Evolutionary conservation across 2,113 vertebrate genomes (phyloP).

Genomic region (Oxygymnocypris stewartii): DNA sequence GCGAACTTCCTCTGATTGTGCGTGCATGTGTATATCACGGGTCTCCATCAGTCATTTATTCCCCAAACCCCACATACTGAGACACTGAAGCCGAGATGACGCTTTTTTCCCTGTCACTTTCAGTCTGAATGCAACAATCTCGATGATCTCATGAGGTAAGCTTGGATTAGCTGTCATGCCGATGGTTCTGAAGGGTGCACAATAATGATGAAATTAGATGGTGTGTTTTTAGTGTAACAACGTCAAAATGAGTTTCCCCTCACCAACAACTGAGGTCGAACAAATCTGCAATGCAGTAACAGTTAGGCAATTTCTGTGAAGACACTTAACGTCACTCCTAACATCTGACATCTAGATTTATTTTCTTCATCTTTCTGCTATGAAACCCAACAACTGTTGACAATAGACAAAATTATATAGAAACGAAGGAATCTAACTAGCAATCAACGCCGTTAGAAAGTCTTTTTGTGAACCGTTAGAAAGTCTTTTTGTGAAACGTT

Average conservation of each 20-base stretch:
- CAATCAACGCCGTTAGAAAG: not conserved
- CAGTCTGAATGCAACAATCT: conserved; percentile 51
- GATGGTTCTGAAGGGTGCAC: conserved; percentile 48
- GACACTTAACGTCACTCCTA: not conserved
- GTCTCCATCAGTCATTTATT: not conserved
- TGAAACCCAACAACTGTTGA: not conserved
- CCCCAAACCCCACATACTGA: conserved; percentile 12
- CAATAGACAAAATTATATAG: conserved; percentile 3
- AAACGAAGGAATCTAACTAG: conserved; percentile 2
- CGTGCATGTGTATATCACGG: not conserved
- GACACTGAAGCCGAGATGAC: not conserved
- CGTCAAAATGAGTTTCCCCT: conserved; percentile 31
- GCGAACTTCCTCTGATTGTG: not conserved
- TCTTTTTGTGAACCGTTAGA: not conserved
- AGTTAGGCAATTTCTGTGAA: conserved; percentile 33
- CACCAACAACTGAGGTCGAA: conserved; percentile 23
- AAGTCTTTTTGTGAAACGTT: not conserved
- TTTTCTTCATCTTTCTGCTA: not conserved
- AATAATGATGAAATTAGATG: conserved; percentile 37
- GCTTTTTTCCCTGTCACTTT: conserved; percentile 26
- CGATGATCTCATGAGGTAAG: conserved; percentile 48
- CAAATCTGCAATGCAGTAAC: conserved; percentile 41
- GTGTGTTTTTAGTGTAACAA: conserved; percentile 17
- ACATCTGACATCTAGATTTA: not conserved
- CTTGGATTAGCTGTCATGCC: conserved; percentile 54